Base-by-base conservation (phyloP, 2,888 invertebrate genomes). In the Operophtera brumata region DNA sequence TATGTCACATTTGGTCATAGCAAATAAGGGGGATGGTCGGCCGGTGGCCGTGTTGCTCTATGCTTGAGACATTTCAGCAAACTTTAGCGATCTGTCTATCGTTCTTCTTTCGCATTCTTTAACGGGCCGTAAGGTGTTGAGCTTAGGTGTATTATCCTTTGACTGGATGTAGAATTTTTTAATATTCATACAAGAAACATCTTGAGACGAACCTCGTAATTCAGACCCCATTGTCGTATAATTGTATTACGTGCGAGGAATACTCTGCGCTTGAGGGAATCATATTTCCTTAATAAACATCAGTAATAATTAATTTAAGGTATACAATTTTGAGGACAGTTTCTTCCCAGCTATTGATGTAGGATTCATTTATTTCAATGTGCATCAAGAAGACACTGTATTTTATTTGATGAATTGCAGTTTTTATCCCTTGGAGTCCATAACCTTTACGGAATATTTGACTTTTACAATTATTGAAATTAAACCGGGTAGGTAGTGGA, bases 181-280 rank as follows among this genome's bases (percentile, higher is more conserved):
- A 77, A 80, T 80, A 80, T 80, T 79, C 80, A 78, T 74, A 71
- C 71, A 57, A 61, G 54, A 66, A 73, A 70, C 73, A 78, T 80
- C 77, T 77, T 75, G 73, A 70, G 65, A 62, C 67, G 67, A 61
- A 67, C 65, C 9, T 26, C 67, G 73, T 78, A 75, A 80, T 77
- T 80, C 77, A 71, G 70, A 77, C 69, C 75, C 75, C 70, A 75
- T 80, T 80, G 79, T 79, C 71, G 75, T 74, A 72, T 80, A 82
- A 82, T 80, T 80, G 75, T 75, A 74, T 78, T 78, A 79, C 78
- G 80, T 80, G 79, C 65, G 66, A 59, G 20, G 76, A 73, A 79
- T 78, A 54, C 61, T 48, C n/a, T 43, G 54, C 57, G 57, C 60
- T 56, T 53, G 55, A 63, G 61, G 66, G 69, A 75, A 77, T 78